phyloP scores from a whole-genome alignment of 2,888 invertebrate species.

The Netelia fuscicornis region DNA sequence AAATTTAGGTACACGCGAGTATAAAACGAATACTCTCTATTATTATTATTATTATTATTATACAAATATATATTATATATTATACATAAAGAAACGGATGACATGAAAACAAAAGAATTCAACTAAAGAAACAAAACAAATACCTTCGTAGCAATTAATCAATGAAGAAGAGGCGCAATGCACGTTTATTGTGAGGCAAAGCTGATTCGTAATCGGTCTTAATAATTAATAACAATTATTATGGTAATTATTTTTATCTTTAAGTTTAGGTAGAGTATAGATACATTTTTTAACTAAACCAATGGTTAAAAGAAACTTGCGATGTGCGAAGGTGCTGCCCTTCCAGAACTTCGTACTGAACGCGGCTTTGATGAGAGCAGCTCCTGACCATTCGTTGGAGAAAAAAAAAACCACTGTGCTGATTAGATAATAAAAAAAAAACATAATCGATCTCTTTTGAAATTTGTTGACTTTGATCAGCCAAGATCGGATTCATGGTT shows the following conservation, averaged over 20 bases:
- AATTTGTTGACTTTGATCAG: neutral
- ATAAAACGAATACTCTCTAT: slow-evolving; percentile 73
- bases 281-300: slow-evolving; percentile 76
- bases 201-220: slow-evolving; percentile 72
- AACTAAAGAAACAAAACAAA: slow-evolving; percentile 72
- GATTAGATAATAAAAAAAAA: slow-evolving; percentile 78
- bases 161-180: slow-evolving; percentile 70
- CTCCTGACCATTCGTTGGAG: slow-evolving; percentile 49
- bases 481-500: too few relatives aligned
- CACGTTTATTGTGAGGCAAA: slow-evolving; percentile 63
- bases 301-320: slow-evolving; percentile 51
- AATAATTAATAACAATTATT: slow-evolving; percentile 69
- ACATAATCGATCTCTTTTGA: slow-evolving; percentile 10
- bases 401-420: slow-evolving; percentile 71
- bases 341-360: slow-evolving; percentile 32
- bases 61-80: slow-evolving; percentile 73
- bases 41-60: slow-evolving; percentile 65
- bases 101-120: slow-evolving; percentile 60
- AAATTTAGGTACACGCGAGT: slow-evolving; percentile 72
- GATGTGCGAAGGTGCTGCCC: slow-evolving; percentile 56
- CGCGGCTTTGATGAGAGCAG: slow-evolving; percentile 26
- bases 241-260: slow-evolving; percentile 74
- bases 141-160: slow-evolving; percentile 75
- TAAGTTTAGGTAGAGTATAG: slow-evolving; percentile 76
- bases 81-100: slow-evolving; percentile 66